These are phyloP conservation scores for Drosophila sproati DNA, from an alignment of 1,140 invertebrate genomes.

Conservation along the genomic window DNA sequence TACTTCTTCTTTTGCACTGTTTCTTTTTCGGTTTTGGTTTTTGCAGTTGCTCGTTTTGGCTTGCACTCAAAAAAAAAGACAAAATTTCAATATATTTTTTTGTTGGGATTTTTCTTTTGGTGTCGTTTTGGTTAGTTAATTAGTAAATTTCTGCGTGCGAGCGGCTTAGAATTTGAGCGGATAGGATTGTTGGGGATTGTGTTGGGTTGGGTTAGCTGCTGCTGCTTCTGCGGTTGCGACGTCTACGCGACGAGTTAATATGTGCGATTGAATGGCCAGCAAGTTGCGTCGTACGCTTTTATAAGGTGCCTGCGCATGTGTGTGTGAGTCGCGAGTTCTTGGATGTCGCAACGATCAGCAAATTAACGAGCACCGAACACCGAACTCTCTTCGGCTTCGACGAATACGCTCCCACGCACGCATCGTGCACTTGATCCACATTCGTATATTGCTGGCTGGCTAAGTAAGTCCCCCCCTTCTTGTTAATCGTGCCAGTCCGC, in stretches of 20 bases:
- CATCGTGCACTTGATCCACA: conserved; percentile 46
- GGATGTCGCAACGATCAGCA: conserved; percentile 20
- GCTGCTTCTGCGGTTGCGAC: conserved; percentile 42
- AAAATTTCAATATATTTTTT: conserved; percentile 34
- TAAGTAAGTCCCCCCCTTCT: not conserved
- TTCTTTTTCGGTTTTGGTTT: conserved; percentile 22
- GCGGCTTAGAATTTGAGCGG: conserved; percentile 19
- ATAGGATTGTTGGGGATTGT: not conserved
- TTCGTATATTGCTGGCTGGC: conserved; percentile 2
- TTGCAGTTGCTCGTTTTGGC: conserved; percentile 8
- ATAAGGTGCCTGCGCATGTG: conserved; percentile 43
- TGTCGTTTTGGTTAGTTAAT: conserved; percentile 36
- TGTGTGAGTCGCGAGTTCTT: conserved; percentile 39
- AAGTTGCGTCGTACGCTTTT: conserved; percentile 31
- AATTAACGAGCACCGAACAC: not conserved
- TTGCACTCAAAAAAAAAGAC: conserved; percentile 52
- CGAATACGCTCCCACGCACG: conserved; percentile 31
- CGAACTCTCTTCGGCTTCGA: conserved; percentile 30
- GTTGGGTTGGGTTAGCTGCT: conserved; percentile 18
- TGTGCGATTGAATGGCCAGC: conserved; percentile 51
- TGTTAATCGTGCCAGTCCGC: conserved; percentile 32
- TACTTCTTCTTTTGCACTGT: conserved; percentile 31
- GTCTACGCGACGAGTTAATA: conserved; percentile 60
- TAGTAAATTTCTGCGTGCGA: conserved; percentile 29
- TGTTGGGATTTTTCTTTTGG: conserved; percentile 11